A percentile compares a stretch with the other conserved stretches of the same genome.
phyloP scores from a whole-genome alignment of 2,797 vertebrate species.

The Propithecus perrieri region DNA sequence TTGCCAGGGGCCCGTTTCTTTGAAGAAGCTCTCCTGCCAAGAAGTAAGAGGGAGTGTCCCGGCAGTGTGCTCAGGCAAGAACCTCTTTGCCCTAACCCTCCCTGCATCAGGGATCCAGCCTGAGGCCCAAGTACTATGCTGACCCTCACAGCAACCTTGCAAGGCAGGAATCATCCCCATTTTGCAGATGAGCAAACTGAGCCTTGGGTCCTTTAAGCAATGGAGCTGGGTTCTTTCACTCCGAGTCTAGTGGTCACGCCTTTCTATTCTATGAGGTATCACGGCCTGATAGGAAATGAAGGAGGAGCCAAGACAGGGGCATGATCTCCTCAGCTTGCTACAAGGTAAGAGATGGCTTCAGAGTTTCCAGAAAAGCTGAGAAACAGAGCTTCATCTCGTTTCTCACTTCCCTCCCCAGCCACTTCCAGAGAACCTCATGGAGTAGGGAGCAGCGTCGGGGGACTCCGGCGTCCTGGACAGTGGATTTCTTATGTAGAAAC shows the following conservation, averaged over 20 bases:
- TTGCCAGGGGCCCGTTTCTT: not conserved
- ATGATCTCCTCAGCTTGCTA: not conserved
- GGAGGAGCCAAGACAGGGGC: not conserved
- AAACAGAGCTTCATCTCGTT: not conserved
- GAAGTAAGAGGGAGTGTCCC: not conserved
- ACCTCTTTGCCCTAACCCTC: too few species aligned
- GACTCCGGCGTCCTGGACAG: not conserved
- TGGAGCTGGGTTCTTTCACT: not conserved
- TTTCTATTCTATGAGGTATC: not conserved
- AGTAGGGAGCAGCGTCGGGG: fast-evolving
- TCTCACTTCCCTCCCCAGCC: not conserved
- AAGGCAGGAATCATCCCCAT: not conserved
- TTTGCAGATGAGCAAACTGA: not conserved
- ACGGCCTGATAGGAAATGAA: not conserved
- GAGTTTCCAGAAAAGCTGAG: not conserved
- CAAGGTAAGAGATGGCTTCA: not conserved
- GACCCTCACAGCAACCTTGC: too few species aligned
- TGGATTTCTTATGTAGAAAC: not conserved
- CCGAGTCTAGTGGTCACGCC: not conserved
- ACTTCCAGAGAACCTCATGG: not conserved
- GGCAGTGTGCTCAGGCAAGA: not conserved
- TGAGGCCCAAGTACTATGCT: too few species aligned
- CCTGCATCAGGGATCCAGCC: not conserved
- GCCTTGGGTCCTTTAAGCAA: not conserved
- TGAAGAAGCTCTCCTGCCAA: not conserved